Evolutionary conservation across 2,113 vertebrate genomes (phyloP).

Genomic region (Aphelocoma coerulescens): DNA sequence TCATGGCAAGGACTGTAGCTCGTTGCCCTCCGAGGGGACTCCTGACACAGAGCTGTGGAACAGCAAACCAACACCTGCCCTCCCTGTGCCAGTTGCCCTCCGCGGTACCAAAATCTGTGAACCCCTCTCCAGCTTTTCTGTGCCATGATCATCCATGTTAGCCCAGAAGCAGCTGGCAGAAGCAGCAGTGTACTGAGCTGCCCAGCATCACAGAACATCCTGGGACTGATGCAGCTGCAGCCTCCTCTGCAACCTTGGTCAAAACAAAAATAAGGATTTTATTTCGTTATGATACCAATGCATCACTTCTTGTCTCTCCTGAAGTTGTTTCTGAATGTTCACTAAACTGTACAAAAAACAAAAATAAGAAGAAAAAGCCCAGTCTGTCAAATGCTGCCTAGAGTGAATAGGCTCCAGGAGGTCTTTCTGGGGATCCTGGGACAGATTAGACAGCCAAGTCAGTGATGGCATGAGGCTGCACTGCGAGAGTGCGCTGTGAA

Average conservation of each 20-base stretch:
- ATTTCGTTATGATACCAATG: background rate
- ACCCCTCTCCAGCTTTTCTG: background rate
- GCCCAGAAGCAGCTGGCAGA: background rate
- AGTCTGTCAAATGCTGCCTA: background rate
- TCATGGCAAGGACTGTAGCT: background rate
- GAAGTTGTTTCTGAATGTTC: background rate
- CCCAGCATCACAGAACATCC: accelerated
- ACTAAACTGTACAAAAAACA: background rate
- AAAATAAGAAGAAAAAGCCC: background rate
- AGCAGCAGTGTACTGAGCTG: background rate
- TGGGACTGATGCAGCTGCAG: background rate
- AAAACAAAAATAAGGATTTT: background rate
- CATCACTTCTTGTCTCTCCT: background rate
- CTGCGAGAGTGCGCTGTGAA: background rate
- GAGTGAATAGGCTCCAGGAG: background rate
- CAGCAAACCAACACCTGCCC: accelerated
- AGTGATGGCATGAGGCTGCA: background rate
- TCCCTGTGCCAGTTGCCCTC: accelerated
- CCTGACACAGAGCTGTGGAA: accelerated
- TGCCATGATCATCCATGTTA: background rate
- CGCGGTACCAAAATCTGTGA: background rate
- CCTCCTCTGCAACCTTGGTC: background rate
- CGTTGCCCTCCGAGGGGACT: accelerated
- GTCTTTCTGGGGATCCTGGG: background rate
- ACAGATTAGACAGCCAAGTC: background rate